A percentile compares a stretch with the other conserved stretches of the same genome.
Conservation (phyloP, 2,888 invertebrate genomes). For the Melinaea menophilus region DNA sequence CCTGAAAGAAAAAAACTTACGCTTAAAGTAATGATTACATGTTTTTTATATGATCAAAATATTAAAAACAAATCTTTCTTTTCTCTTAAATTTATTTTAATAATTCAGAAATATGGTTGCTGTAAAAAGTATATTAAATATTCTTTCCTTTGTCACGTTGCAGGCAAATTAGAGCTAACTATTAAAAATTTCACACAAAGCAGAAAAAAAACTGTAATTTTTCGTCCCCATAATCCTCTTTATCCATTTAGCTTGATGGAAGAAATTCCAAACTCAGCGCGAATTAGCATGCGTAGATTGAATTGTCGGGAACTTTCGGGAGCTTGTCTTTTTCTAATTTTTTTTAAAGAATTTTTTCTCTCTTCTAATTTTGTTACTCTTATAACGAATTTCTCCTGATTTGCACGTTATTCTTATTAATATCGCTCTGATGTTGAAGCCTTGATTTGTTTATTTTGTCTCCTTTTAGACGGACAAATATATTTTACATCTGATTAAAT, state of each 20-base stretch:
- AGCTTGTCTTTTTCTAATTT: constrained; percentile 39
- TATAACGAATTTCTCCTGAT: constrained; percentile 17
- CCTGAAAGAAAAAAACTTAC: background rate
- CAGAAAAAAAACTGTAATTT: constrained; percentile 14
- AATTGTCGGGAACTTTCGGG: constrained; percentile 40
- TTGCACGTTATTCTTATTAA: constrained; percentile 11
- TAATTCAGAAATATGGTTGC: too few species aligned
- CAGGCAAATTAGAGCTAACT: background rate
- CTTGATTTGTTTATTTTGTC: background rate
- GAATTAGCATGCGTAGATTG: constrained; percentile 48
- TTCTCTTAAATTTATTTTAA: too few species aligned
- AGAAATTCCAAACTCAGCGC: constrained; percentile 21
- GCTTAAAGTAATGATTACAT: too few species aligned
- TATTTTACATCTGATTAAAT: background rate
- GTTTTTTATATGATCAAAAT: too few species aligned
- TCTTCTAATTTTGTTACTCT: constrained; percentile 27
- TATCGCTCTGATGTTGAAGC: background rate
- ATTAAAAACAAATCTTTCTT: too few species aligned
- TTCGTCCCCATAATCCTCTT: constrained; percentile 22
- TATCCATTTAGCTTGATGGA: constrained; percentile 31
- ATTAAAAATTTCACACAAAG: constrained; percentile 18
- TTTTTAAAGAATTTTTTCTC: constrained; percentile 31
- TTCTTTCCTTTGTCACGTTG: too few species aligned
- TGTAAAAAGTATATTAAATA: too few species aligned
- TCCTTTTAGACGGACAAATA: background rate